Conservation (phyloP, 2,113 vertebrate genomes). For the Castor canadensis region DNA sequence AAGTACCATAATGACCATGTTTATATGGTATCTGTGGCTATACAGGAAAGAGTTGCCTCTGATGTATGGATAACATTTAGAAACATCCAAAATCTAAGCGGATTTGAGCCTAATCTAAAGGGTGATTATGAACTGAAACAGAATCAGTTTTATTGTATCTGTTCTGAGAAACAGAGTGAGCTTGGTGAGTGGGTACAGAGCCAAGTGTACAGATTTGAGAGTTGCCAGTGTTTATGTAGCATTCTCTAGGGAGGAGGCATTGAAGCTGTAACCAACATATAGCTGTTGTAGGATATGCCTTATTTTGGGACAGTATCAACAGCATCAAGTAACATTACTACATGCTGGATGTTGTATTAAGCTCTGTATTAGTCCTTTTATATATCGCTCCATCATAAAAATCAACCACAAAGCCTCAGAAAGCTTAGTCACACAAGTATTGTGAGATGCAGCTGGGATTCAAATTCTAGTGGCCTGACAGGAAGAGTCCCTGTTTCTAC, state of each 20-base stretch:
- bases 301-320: no score
- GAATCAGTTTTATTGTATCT: neutral
- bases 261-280: no score
- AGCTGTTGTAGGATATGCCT: neutral
- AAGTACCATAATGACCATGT: neutral
- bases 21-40: neutral
- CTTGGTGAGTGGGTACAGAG: neutral
- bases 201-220: neutral
- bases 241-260: neutral
- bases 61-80: neutral
- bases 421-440: neutral
- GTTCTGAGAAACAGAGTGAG: neutral
- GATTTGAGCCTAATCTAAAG: neutral
- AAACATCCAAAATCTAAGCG: slow-evolving; percentile 16
- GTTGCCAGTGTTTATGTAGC: neutral
- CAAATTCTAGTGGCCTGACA: neutral
- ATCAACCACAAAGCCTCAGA: neutral
- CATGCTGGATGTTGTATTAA: no score
- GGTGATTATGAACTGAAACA: neutral
- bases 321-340: no score
- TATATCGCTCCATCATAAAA: neutral
- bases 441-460: neutral
- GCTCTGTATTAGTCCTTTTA: neutral
- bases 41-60: neutral
- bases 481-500: neutral